A percentile compares a stretch with the other conserved stretches of the same genome.
Evolutionary conservation across 2,888 invertebrate genomes (phyloP).

Genomic region (Lobophora halterata): DNA sequence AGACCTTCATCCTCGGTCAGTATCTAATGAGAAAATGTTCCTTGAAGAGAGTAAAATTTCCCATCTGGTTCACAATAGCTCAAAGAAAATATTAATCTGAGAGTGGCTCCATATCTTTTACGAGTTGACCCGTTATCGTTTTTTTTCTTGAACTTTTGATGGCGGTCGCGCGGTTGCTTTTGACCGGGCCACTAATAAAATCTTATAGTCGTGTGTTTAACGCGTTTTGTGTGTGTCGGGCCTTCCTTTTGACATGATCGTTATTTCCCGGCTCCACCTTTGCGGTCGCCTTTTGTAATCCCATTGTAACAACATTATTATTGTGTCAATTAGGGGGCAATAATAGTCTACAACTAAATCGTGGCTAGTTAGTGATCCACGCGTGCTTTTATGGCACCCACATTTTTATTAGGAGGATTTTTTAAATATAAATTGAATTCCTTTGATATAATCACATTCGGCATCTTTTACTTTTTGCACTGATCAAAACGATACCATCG

Average conservation of each 20-base stretch:
- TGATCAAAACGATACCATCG: slow-evolving; percentile 20
- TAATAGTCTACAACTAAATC: slow-evolving; percentile 65
- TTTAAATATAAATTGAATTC: slow-evolving; percentile 9
- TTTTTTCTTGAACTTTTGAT: slow-evolving; percentile 75
- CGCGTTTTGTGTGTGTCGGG: slow-evolving; percentile 77
- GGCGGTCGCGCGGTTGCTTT: slow-evolving; percentile 76
- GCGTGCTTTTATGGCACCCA: slow-evolving; percentile 25
- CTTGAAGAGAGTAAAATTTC: slow-evolving; percentile 35
- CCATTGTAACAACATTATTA: slow-evolving; percentile 74
- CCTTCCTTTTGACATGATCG: slow-evolving; percentile 78
- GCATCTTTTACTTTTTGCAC: slow-evolving; percentile 2
- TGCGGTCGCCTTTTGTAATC: slow-evolving; percentile 73
- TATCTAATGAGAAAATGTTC: background rate
- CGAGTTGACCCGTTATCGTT: slow-evolving; percentile 72
- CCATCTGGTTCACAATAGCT: slow-evolving; percentile 41
- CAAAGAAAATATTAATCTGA: slow-evolving; percentile 59
- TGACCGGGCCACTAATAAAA: slow-evolving; percentile 79
- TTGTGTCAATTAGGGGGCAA: slow-evolving; percentile 73
- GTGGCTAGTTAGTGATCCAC: slow-evolving; percentile 57
- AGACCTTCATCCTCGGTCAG: slow-evolving; percentile 1
- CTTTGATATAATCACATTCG: background rate
- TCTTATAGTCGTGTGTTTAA: slow-evolving; percentile 80
- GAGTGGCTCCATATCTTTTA: slow-evolving; percentile 73
- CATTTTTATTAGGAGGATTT: slow-evolving; percentile 20
- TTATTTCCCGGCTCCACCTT: slow-evolving; percentile 72